Percentiles rank a stretch among this genome's conserved stretches.
Evolutionary conservation across 2,888 invertebrate genomes (phyloP).

Genomic region (Orchestes rusci): DNA sequence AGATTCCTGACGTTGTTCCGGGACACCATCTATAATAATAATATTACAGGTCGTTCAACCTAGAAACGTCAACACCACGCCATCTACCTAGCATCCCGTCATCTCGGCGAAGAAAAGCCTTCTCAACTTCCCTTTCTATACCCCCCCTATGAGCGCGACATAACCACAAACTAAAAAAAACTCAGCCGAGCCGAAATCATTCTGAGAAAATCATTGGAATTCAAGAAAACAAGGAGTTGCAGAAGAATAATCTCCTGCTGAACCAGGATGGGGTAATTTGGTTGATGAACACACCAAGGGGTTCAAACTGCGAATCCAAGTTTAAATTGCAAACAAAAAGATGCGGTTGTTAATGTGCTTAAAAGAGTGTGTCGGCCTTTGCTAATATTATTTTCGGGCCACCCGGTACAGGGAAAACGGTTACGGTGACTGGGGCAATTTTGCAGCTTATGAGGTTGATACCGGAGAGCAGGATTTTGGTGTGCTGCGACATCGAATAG

Average conservation of each 20-base stretch:
- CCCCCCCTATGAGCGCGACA: slow-evolving; percentile 8
- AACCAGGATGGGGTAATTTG: slow-evolving; percentile 1
- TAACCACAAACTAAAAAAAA: not conserved
- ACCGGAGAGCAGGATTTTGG: slow-evolving; percentile 67
- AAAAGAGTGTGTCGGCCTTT: slow-evolving; percentile 68
- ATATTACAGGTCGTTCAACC: slow-evolving; percentile 46
- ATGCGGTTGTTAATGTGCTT: slow-evolving; percentile 66
- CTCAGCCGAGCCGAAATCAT: too few relatives aligned
- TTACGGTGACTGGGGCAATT: slow-evolving; percentile 78
- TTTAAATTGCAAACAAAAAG: slow-evolving; percentile 72
- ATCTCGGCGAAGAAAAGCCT: slow-evolving; percentile 52
- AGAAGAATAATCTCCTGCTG: too few relatives aligned
- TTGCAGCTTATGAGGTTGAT: slow-evolving; percentile 66
- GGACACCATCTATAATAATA: too few relatives aligned
- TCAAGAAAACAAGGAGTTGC: too few relatives aligned
- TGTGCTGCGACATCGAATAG: slow-evolving; percentile 90
- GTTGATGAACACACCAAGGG: not conserved
- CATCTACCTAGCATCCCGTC: slow-evolving; percentile 52
- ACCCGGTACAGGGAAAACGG: slow-evolving; percentile 83
- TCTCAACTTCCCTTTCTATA: slow-evolving; percentile 42
- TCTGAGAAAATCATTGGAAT: too few relatives aligned
- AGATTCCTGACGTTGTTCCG: too few relatives aligned
- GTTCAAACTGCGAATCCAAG: slow-evolving; percentile 50
- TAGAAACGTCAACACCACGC: slow-evolving; percentile 71
- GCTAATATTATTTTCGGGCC: slow-evolving; percentile 82